These are phyloP conservation scores for Ctenosaura bakeri DNA, from an alignment of 2,797 vertebrate species.

Conservation along the genomic window DNA sequence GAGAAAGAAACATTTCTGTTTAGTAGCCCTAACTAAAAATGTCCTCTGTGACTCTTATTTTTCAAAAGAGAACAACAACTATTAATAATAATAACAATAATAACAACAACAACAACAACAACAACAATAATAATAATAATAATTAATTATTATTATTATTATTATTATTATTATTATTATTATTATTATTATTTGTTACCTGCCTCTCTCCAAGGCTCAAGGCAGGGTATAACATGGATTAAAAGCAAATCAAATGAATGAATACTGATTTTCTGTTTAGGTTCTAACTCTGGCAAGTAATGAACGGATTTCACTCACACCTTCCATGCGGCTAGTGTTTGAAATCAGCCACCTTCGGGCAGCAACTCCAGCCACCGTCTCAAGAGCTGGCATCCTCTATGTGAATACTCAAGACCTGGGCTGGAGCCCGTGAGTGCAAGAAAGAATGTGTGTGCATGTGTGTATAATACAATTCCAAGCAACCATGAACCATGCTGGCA, in stretches of 20 bases:
- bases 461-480: too few relatives aligned
- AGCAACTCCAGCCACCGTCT: constrained; percentile 83
- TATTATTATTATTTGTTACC: too few relatives aligned
- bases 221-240: too few relatives aligned
- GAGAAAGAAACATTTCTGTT: not conserved
- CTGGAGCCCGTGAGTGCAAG: constrained; percentile 83
- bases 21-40: constrained; percentile 13
- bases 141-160: too few relatives aligned
- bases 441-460: not conserved
- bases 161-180: too few relatives aligned
- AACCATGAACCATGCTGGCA: too few relatives aligned
- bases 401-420: constrained; percentile 86
- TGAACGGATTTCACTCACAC: constrained; percentile 82
- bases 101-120: too few relatives aligned
- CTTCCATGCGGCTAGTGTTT: constrained; percentile 85
- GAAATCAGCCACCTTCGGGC: constrained; percentile 85
- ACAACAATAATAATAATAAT: too few relatives aligned
- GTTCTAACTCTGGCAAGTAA: constrained; percentile 86
- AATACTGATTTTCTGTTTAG: constrained; percentile 57
- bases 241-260: constrained; percentile 3
- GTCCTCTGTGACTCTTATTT: not conserved
- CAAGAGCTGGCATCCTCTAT: constrained; percentile 82
- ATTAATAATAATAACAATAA: too few relatives aligned
- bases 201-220: too few relatives aligned
- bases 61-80: not conserved